Conservation (phyloP, 2,888 invertebrate genomes). For the Ormyrus pomaceus region DNA sequence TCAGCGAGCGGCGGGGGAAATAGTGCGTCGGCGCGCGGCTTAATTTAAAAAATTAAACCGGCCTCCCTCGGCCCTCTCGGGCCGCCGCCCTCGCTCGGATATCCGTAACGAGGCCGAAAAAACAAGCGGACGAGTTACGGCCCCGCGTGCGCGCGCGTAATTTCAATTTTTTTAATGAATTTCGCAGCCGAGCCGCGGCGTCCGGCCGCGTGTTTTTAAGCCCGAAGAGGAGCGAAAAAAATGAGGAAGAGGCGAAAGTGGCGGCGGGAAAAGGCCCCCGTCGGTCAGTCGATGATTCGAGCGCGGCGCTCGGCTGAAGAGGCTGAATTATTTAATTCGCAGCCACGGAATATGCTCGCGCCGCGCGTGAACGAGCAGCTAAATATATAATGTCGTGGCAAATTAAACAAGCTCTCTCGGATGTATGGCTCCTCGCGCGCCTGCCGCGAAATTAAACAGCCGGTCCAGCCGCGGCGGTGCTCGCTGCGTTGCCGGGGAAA, state of each 20-base stretch:
- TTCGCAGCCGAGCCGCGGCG: background rate
- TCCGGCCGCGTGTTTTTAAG: background rate
- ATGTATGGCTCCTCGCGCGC: background rate
- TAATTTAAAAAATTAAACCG: slow-evolving; percentile 20
- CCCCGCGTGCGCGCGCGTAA: background rate
- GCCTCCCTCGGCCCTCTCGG: background rate
- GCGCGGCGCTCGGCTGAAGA: background rate
- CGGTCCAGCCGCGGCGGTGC: background rate
- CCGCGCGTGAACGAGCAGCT: slow-evolving; percentile 9
- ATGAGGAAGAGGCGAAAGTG: background rate
- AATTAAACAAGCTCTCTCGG: slow-evolving; percentile 22
- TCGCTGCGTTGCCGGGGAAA: too few species aligned
- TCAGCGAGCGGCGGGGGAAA: background rate
- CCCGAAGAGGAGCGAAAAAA: background rate
- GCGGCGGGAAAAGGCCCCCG: too few species aligned
- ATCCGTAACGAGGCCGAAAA: slow-evolving; percentile 3
- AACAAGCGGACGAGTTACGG: background rate
- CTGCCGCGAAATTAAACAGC: slow-evolving; percentile 8
- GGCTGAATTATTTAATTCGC: slow-evolving; percentile 8
- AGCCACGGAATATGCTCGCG: background rate
- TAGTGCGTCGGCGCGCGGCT: background rate
- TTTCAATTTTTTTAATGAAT: slow-evolving; percentile 27
- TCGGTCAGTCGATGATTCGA: slow-evolving; percentile 20
- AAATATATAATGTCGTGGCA: slow-evolving; percentile 35
- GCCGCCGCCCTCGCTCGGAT: background rate